Base-by-base conservation (phyloP, 1,140 invertebrate species). In the Homarus americanus region DNA sequence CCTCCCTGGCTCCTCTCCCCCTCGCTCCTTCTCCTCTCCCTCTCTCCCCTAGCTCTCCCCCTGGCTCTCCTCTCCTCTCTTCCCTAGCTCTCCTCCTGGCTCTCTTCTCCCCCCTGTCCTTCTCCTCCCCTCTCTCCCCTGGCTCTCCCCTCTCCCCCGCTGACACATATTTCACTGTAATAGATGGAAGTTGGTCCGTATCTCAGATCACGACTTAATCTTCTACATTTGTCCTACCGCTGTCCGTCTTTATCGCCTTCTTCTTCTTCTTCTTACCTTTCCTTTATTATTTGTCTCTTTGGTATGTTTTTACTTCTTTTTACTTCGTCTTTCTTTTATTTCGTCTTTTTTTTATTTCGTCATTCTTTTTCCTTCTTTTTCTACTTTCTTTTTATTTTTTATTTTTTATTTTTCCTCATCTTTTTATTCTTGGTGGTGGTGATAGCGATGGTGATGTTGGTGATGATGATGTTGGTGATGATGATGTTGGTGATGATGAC, bases 81-180 rank as follows among this genome's bases (percentile, higher is more conserved):
- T 49, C 44, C 12, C 44, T 49, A 5, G 5, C 44, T 15, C 5
- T 49, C 44, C 12, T 15, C 44, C 44, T 15, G 15, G 44, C n/a
- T 69, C 63, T 69, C 63, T 2, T 17, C 24, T 7, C 4, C n/a
- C 28, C 5, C 28, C 63, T 7, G n/a, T 28, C n/a, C n/a, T 12
- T n/a, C 3, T n/a, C 3, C 63, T 32, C n/a, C 63, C 28, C 63
- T 32, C 63, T 4, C 24, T n/a, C 63, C n/a, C n/a, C 44, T 15
- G 5, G 15, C 44, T 15, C 63, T 0, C 63, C 63, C 28, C 63
- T 32, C 63, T 0, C 15, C 15, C 63, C 5, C 15, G 53, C 63
- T n/a, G 28, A 69, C 63, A 69, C 63, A 69, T n/a, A 69, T 69
- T 69, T 69, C 63, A 5, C n/a, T 32, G n/a, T 69, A 69, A 69